These are phyloP conservation scores for Spinibarbus caldwelli DNA, from an alignment of 2,797 vertebrate genomes.

Conservation along the genomic window DNA sequence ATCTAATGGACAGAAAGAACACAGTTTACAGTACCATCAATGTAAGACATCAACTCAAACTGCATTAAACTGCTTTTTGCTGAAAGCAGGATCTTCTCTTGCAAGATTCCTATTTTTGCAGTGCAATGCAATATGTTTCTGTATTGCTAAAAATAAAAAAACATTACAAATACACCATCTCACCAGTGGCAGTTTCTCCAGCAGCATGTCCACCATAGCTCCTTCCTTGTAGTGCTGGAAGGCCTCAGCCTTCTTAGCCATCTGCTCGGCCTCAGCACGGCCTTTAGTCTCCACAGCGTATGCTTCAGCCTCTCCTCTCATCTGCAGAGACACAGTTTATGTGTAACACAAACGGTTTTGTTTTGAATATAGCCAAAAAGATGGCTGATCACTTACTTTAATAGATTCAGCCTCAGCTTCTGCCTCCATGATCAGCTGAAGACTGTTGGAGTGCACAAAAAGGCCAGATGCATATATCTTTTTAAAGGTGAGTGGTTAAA, in stretches of 20 bases:
- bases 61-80: background rate
- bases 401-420: slow-evolving; percentile 89
- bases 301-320: slow-evolving; percentile 87
- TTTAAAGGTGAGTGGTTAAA: too few species aligned
- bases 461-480: background rate
- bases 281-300: slow-evolving; percentile 86
- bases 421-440: slow-evolving; percentile 88
- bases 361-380: background rate
- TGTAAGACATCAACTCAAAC: background rate
- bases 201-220: slow-evolving; percentile 91
- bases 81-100: background rate
- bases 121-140: background rate
- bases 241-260: slow-evolving; percentile 90
- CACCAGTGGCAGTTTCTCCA: slow-evolving; percentile 89
- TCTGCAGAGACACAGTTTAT: slow-evolving; percentile 67
- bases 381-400: slow-evolving; percentile 76
- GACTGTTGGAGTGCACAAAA: slow-evolving; percentile 65
- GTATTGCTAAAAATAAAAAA: too few species aligned
- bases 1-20: slow-evolving; percentile 72
- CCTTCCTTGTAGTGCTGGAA: slow-evolving; percentile 89
- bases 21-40: background rate
- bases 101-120: background rate
- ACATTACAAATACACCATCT: slow-evolving; percentile 38
- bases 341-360: background rate
- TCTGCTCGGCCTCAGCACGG: slow-evolving; percentile 87